These are phyloP conservation scores for Philereme transversata DNA, from an alignment of 2,888 invertebrate genomes.

Conservation along the genomic window DNA sequence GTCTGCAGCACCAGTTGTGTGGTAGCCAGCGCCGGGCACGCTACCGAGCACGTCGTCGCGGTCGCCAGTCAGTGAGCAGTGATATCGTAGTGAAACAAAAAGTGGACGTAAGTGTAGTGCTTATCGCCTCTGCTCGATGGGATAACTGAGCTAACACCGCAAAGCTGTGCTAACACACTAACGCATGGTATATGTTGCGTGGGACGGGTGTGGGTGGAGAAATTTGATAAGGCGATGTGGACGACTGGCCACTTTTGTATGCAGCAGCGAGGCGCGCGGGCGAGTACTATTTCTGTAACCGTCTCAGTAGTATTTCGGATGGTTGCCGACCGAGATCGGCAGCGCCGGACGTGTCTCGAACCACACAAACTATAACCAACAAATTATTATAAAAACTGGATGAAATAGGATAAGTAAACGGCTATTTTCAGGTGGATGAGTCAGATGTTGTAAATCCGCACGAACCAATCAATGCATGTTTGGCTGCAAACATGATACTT, in stretches of 20 bases:
- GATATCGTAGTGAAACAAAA: constrained; percentile 44
- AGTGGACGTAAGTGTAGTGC: constrained; percentile 70
- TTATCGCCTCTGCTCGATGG: constrained; percentile 53
- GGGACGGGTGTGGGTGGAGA: constrained; percentile 74
- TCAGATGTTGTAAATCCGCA: constrained; percentile 5
- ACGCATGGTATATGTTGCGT: constrained; percentile 71
- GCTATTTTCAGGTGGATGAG: constrained; percentile 27
- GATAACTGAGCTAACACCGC: constrained; percentile 48
- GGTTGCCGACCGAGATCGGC: constrained; percentile 44
- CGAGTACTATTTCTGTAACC: constrained; percentile 76
- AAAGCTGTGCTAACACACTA: constrained; percentile 76
- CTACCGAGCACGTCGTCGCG: constrained; percentile 46
- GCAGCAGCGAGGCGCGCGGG: constrained; percentile 57
- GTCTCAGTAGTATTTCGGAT: constrained; percentile 59
- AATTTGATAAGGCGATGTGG: constrained; percentile 80
- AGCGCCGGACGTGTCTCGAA: constrained; percentile 29
- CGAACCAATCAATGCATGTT: background rate
- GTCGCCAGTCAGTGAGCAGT: constrained; percentile 40
- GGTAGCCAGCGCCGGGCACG: constrained; percentile 57
- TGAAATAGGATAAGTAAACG: constrained; percentile 29
- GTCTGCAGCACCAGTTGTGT: constrained; percentile 61
- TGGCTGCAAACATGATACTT: constrained; percentile 25
- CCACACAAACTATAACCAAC: background rate
- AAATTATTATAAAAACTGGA: constrained; percentile 17
- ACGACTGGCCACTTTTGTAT: constrained; percentile 78